Evolutionary conservation across 2,113 vertebrate genomes (phyloP).

Genomic region (Oryzias javanicus): DNA sequence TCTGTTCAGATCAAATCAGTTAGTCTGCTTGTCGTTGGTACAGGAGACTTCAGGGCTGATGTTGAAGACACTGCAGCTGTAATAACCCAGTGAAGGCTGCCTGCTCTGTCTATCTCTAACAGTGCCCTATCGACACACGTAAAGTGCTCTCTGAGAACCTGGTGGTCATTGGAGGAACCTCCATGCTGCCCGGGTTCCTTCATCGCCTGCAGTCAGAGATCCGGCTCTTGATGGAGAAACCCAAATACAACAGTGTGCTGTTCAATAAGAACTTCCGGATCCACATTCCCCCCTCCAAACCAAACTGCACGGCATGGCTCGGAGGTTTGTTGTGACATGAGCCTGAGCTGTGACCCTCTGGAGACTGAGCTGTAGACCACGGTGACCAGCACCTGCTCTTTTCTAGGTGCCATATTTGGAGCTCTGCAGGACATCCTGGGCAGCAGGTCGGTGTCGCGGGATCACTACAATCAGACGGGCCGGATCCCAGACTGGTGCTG

Average conservation of each 20-base stretch:
- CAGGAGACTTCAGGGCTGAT: too few species aligned
- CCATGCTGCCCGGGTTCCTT: constrained; percentile 94
- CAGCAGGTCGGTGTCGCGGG: constrained; percentile 91
- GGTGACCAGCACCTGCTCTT: not conserved
- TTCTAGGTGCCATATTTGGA: constrained; percentile 91
- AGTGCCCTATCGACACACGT: constrained; percentile 96
- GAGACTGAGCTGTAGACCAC: not conserved
- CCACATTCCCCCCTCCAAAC: constrained; percentile 91
- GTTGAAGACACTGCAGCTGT: not conserved
- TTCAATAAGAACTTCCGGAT: constrained; percentile 90
- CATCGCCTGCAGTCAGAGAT: constrained; percentile 94
- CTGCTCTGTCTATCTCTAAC: not conserved
- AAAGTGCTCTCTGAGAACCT: constrained; percentile 95
- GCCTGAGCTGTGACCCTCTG: not conserved
- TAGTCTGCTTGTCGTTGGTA: too few species aligned
- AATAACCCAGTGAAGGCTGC: not conserved
- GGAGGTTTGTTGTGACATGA: constrained; percentile 82
- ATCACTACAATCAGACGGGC: constrained; percentile 93
- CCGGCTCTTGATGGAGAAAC: constrained; percentile 89
- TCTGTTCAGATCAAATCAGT: not conserved
- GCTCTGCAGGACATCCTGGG: constrained; percentile 95
- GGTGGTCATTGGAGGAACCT: constrained; percentile 91
- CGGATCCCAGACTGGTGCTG: constrained; percentile 98
- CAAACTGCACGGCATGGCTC: constrained; percentile 96
- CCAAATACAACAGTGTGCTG: constrained; percentile 86